Conservation (phyloP, 2,888 invertebrate species). For the Drosophila tanythrix region DNA sequence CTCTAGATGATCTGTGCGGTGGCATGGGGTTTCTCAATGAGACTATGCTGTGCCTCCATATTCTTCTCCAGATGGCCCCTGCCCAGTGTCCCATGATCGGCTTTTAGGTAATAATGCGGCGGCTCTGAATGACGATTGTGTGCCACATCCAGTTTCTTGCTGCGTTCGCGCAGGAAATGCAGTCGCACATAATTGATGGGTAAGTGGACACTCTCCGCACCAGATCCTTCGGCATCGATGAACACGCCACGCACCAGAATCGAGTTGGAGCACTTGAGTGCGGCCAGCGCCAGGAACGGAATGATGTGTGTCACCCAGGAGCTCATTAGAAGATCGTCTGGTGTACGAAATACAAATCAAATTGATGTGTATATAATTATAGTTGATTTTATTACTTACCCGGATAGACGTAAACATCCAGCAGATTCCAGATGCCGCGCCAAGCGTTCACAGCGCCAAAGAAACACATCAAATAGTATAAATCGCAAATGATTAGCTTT, state of each 20-base stretch:
- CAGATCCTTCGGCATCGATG: constrained; percentile 93
- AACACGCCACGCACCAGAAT: constrained; percentile 94
- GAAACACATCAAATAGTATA: constrained; percentile 91
- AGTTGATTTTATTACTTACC: constrained; percentile 85
- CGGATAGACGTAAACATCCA: constrained; percentile 92
- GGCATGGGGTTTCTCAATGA: constrained; percentile 72
- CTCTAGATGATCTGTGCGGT: constrained; percentile 70
- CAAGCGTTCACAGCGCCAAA: constrained; percentile 94
- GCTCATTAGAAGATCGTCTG: constrained; percentile 90
- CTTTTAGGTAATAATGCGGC: constrained; percentile 64
- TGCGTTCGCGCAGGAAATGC: constrained; percentile 89
- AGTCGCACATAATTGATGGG: constrained; percentile 93
- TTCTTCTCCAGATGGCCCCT: constrained; percentile 58
- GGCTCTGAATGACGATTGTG: constrained; percentile 39
- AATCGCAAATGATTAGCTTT: constrained; percentile 90
- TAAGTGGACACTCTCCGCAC: constrained; percentile 92
- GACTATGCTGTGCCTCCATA: constrained; percentile 75
- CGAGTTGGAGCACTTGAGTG: constrained; percentile 94
- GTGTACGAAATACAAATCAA: neutral
- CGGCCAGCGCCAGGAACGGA: constrained; percentile 90
- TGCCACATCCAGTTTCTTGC: constrained; percentile 85
- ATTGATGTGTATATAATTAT: neutral
- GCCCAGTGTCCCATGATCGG: constrained; percentile 55
- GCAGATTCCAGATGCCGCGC: constrained; percentile 93
- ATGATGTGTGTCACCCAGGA: constrained; percentile 92